These are phyloP conservation scores for Calephelis perditalis DNA, from an alignment of 2,888 invertebrate genomes.

Conservation along the genomic window DNA sequence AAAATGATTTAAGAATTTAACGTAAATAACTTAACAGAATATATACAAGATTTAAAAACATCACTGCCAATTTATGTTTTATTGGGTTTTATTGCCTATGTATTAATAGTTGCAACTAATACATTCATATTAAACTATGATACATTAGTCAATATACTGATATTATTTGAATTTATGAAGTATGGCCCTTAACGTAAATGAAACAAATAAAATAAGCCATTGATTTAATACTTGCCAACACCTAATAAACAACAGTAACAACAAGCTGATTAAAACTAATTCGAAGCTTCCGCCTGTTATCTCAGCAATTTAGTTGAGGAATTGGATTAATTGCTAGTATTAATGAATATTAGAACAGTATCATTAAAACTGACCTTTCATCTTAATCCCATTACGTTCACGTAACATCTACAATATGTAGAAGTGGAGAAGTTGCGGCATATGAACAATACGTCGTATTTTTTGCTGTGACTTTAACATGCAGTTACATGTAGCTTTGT, in stretches of 20 bases:
- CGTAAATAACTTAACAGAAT: not conserved
- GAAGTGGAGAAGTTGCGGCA: not conserved
- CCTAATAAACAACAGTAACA: too few species aligned
- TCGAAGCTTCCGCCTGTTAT: not conserved
- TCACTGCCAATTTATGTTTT: not conserved
- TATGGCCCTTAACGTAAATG: too few species aligned
- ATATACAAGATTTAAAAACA: not conserved
- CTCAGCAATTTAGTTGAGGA: not conserved
- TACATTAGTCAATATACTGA: too few species aligned
- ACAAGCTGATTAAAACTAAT: not conserved
- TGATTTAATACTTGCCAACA: too few species aligned
- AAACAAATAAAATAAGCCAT: too few species aligned
- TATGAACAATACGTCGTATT: slow-evolving; percentile 9
- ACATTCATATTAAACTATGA: too few species aligned
- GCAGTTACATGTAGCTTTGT: slow-evolving; percentile 7
- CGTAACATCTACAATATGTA: slow-evolving; percentile 38
- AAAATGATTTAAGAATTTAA: too few species aligned
- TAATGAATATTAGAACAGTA: slow-evolving; percentile 20
- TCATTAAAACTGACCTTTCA: slow-evolving; percentile 34
- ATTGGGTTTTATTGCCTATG: too few species aligned
- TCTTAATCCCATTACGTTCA: slow-evolving; percentile 33
- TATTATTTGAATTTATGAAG: too few species aligned
- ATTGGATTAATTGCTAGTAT: not conserved
- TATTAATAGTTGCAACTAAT: too few species aligned
- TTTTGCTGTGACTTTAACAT: slow-evolving; percentile 1